Conservation (phyloP, 1,140 invertebrate species). For the Paraescarpia echinospica region DNA sequence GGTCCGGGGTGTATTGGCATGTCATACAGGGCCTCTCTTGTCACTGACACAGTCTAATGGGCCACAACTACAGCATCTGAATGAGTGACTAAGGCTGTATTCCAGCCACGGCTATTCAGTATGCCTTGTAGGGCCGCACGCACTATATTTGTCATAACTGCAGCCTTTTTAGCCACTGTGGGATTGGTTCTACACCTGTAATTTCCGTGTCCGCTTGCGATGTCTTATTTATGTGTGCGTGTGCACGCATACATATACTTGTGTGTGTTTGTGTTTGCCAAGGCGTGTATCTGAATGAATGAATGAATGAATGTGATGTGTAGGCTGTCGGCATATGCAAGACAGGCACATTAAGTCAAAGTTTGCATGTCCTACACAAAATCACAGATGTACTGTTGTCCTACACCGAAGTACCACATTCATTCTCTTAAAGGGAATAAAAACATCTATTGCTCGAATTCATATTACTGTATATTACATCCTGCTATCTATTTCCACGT, state of each 20-base stretch:
- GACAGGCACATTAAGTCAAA: background rate
- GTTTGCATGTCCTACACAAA: too few relatives aligned
- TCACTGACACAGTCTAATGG: background rate
- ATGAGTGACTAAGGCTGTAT: background rate
- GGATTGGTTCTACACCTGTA: background rate
- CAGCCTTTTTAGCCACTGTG: background rate
- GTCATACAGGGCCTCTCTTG: background rate
- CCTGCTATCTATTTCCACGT: too few relatives aligned
- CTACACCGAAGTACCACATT: too few relatives aligned
- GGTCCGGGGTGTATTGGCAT: background rate
- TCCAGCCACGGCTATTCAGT: background rate
- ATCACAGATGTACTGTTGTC: too few relatives aligned
- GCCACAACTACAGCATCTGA: background rate
- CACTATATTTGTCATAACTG: background rate
- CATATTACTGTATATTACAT: too few relatives aligned
- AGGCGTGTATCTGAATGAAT: background rate
- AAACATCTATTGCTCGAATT: too few relatives aligned
- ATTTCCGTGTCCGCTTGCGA: background rate
- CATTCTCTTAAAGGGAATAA: too few relatives aligned
- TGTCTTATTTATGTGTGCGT: background rate
- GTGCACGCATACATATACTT: background rate
- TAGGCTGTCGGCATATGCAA: background rate
- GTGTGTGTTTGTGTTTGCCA: background rate
- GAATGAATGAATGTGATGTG: background rate
- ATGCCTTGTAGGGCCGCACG: background rate